Evolutionary conservation across 37 sponge, comb jelly and placozoan species (phyloP).

Genomic region (Haliclona indistincta): DNA sequence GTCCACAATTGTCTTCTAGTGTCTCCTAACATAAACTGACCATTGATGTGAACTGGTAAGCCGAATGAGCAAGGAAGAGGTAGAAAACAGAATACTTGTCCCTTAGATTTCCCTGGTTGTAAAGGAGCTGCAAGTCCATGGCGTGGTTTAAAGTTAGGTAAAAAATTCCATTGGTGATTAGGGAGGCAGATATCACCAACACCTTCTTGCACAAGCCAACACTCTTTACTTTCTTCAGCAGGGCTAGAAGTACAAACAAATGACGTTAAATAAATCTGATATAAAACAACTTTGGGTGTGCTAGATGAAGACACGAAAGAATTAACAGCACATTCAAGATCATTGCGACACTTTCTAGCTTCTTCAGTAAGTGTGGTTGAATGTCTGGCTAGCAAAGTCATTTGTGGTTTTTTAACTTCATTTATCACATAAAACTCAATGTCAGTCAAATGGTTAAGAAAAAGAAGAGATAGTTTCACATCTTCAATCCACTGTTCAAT

Average conservation of each 20-base stretch:
- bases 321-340: no score
- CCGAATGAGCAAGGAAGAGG: conserved; percentile 34
- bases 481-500: conserved; percentile 1
- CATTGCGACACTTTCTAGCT: no score
- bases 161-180: no score
- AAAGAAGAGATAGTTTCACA: not conserved
- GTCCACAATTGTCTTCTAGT: conserved; percentile 35
- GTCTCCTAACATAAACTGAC: conserved; percentile 30
- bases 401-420: no score
- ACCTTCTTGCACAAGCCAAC: conserved; percentile 3
- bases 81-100: conserved; percentile 55
- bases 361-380: no score
- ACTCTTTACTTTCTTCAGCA: not conserved
- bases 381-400: no score
- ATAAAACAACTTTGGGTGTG: no score
- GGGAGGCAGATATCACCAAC: conserved; percentile 1
- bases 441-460: not conserved
- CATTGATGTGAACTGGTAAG: conserved; percentile 58
- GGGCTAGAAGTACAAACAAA: no score
- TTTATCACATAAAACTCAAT: not conserved
- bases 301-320: no score
- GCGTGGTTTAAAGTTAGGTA: conserved; percentile 4
- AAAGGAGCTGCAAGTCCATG: conserved; percentile 22
- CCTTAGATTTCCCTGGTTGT: not conserved
- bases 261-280: no score